Conservation (phyloP, 2,797 vertebrate genomes). For the Pangasius mekongensis region DNA sequence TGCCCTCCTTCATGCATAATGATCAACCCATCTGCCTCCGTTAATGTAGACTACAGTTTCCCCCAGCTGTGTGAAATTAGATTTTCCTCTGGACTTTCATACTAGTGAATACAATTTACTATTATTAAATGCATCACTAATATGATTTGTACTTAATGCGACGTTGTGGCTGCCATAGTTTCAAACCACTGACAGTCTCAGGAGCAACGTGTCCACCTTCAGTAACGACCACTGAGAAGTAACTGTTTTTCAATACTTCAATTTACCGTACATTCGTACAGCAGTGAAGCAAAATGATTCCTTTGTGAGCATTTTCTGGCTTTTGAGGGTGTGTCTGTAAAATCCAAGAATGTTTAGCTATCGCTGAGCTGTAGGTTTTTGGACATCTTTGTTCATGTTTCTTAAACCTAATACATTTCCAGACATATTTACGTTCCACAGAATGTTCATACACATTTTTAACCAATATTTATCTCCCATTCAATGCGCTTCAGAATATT, state of each 20-base stretch:
- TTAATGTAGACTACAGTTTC: background rate
- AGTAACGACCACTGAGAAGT: background rate
- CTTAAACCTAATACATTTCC: background rate
- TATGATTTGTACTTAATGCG: background rate
- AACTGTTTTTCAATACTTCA: background rate
- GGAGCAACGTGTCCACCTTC: background rate
- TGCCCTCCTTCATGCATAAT: background rate
- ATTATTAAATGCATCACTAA: background rate
- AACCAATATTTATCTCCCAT: background rate
- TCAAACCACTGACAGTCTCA: background rate
- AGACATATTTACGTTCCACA: background rate
- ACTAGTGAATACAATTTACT: background rate
- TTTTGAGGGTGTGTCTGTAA: background rate
- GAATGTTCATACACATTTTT: background rate
- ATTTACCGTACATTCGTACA: background rate
- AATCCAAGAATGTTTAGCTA: background rate
- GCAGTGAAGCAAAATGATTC: background rate
- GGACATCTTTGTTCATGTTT: background rate
- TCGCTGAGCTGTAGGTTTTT: background rate
- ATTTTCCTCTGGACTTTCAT: background rate
- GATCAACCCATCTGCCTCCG: background rate
- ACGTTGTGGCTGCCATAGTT: background rate
- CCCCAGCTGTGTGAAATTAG: conserved; percentile 14
- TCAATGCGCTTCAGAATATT: background rate
- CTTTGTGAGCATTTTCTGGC: background rate